Evolutionary conservation across 1,140 invertebrate genomes (phyloP).

Genomic region (Drosophila serrata): DNA sequence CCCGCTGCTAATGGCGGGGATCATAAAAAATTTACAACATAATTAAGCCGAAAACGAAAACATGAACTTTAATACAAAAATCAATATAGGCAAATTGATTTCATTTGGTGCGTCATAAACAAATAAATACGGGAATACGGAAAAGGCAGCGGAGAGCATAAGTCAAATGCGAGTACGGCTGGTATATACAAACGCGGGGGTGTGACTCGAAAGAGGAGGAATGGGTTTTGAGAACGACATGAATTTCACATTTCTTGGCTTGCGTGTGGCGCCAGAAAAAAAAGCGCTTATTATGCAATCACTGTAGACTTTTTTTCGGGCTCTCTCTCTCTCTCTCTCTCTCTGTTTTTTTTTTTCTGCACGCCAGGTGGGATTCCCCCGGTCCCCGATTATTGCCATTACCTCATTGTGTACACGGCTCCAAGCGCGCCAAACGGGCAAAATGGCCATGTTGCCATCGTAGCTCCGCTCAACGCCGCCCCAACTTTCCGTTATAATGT

Average conservation of each 20-base stretch:
- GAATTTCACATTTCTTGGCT: slow-evolving; percentile 75
- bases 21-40: slow-evolving; percentile 60
- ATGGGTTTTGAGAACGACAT: slow-evolving; percentile 41
- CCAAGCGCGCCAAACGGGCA: slow-evolving; percentile 84
- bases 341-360: slow-evolving; percentile 52
- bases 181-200: slow-evolving; percentile 13
- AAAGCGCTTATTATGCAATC: slow-evolving; percentile 81
- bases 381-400: slow-evolving; percentile 48
- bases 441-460: slow-evolving; percentile 84
- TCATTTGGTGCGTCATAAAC: slow-evolving; percentile 62
- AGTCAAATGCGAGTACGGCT: slow-evolving; percentile 45
- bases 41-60: slow-evolving; percentile 53
- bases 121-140: slow-evolving; percentile 42
- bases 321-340: slow-evolving; percentile 19
- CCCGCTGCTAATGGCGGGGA: slow-evolving; percentile 8
- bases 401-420: slow-evolving; percentile 85
- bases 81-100: slow-evolving; percentile 77
- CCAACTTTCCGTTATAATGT: slow-evolving; percentile 85
- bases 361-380: slow-evolving; percentile 65
- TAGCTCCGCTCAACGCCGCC: slow-evolving; percentile 84
- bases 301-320: slow-evolving; percentile 67
- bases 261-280: slow-evolving; percentile 78
- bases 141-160: slow-evolving; percentile 44
- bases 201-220: slow-evolving; percentile 14
- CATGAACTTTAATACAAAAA: slow-evolving; percentile 72